Base-by-base conservation (phyloP, 2,888 invertebrate species). In the Rhopalosiphum nymphaeae region DNA sequence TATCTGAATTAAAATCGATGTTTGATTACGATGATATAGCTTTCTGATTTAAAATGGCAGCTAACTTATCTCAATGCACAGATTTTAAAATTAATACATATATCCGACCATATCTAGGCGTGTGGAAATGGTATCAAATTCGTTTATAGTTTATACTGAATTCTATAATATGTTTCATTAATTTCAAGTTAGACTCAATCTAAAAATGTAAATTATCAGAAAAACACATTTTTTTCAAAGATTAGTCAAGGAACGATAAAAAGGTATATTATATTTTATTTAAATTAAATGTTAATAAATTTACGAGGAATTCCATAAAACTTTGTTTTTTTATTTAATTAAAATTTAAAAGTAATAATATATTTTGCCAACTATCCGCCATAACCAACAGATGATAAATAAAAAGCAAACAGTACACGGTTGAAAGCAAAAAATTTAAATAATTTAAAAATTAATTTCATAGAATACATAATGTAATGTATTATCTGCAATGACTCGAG, bases 401-500 rank as follows among this genome's bases (percentile, higher is more conserved):
- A 53, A 49, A 78, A 78, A 36, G 16, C 29, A 26, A 84, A 91
- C 42, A 91, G 56, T 91, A 44, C 29, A 56, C 29, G 13, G 53
- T 84, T n/a, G 21, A 44, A 57, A 86, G 36, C 11, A 85, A 91
- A 57, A 91, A 85, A 57, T 91, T 86, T 57, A 46, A 91, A 91
- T 91, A 57, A 86, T 91, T 91, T 91, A 1, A n/a, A 57, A n/a
- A 91, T 91, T 91, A 91, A 86, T 86, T 91, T 46, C 11, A n/a
- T 46, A 86, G 29, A 91, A 46, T 46, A 91, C 16, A 57, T 44
- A 78, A 90, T 44, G 36, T 29, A 42, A 42, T 13, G 44, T 4
- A 44, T 57, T 89, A 11, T 44, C 36, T 46, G 25, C 89, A 46
- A 49, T 46, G 67, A n/a, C 36, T 90, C 26, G 7, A 67, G n/a